Base-by-base conservation (phyloP, 2,888 invertebrate genomes). In the Noctua comes region DNA sequence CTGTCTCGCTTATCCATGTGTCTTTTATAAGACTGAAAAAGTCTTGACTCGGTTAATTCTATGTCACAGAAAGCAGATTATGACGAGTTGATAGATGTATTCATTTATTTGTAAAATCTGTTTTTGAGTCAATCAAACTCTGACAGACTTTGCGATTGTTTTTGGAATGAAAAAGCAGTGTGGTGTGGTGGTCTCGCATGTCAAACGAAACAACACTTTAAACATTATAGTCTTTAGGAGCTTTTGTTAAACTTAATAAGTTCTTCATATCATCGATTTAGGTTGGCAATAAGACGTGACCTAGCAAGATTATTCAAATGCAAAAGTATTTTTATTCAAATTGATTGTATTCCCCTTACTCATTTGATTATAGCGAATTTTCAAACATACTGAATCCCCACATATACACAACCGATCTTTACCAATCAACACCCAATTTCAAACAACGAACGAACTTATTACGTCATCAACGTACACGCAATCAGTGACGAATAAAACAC, bases 381-480 rank as follows among this genome's bases (percentile, higher is more conserved):
- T 48, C 62, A 65, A 62, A 64, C 54, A 64, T 43, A 74, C 71
- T 43, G 62, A 65, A 64, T 76, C 18, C 57, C 80, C 65, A 73
- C 65, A 71, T 43, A 81, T 11, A 72, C 36, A 69, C 69, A 76
- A 84, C 74, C 73, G 73, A 85, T 84, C 68, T 84, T 75, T 70
- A 71, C 87, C 77, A 87, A 88, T 88, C 87, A 86, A 84, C 81
- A 80, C 82, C 79, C 83, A 85, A 87, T 80, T 87, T 87, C 70
- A 86, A 88, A 87, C 68, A 80, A 80, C 84, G 82, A 84, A 85
- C 82, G 62, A 79, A 80, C 84, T 87, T 82, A 82, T 89, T 83
- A 86, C 88, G 57, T 86, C 85, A 83, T 86, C 84, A 88, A 79
- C 88, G 88, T 86, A 80, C 85, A 76, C 83, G 75, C 89, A 88